phyloP scores from a whole-genome alignment of 1,140 invertebrate genomes.

The Paramacrobiotus metropolitanus region DNA sequence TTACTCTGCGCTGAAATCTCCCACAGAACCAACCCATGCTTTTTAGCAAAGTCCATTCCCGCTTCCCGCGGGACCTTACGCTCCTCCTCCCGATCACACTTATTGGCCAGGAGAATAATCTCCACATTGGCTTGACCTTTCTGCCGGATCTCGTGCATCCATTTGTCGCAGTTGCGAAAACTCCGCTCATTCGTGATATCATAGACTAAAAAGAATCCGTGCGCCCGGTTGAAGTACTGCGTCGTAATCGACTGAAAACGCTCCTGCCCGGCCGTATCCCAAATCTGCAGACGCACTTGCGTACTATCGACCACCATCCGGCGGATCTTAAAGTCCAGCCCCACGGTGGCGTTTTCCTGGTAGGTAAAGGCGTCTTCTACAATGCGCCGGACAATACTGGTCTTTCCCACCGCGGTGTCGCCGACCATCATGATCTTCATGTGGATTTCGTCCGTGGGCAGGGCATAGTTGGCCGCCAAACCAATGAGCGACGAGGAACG shows the following conservation, averaged over 20 bases:
- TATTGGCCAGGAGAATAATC: slow-evolving; percentile 2
- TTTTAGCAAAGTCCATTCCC: background rate
- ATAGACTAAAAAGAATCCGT: slow-evolving; percentile 97
- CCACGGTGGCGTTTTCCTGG: background rate
- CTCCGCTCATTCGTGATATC: slow-evolving; percentile 73
- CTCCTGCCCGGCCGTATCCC: slow-evolving; percentile 99
- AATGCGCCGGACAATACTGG: background rate
- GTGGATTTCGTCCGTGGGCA: background rate
- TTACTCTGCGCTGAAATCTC: slow-evolving; percentile 5
- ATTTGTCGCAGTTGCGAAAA: background rate
- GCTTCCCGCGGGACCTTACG: background rate
- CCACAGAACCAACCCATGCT: background rate
- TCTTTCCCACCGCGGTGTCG: slow-evolving; percentile 1
- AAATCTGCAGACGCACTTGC: slow-evolving; percentile 50
- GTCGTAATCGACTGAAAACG: slow-evolving; percentile 95
- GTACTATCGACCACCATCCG: slow-evolving; percentile 2
- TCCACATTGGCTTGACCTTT: slow-evolving; percentile 1
- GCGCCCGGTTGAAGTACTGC: slow-evolving; percentile 96
- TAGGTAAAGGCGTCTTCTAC: slow-evolving; percentile 1
- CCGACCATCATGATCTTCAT: slow-evolving; percentile 5
- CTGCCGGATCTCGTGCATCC: slow-evolving; percentile 5
- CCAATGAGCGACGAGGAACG: background rate
- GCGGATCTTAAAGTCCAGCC: background rate
- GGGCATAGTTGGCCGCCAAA: background rate
- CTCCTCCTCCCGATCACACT: background rate